A percentile compares a stretch with the other conserved stretches of the same genome.
These are phyloP conservation scores for Anomalospiza imberbis DNA, from an alignment of 2,797 vertebrate genomes.

Conservation along the genomic window DNA sequence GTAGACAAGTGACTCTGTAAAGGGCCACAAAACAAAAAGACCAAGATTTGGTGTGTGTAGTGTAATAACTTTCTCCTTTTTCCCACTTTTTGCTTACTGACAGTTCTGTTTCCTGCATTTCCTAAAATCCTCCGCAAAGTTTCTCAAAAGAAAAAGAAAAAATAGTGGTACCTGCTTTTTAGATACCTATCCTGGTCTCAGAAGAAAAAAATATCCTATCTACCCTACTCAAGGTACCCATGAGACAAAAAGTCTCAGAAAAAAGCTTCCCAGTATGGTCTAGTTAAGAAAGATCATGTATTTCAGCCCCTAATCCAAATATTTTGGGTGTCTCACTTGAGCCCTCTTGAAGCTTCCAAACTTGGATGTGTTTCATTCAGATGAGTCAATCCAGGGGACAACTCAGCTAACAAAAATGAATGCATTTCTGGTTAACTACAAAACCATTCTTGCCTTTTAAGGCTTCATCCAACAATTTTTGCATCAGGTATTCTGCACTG, in stretches of 20 bases:
- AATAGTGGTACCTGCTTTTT: neutral
- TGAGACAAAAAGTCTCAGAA: neutral
- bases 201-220: neutral
- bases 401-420: neutral
- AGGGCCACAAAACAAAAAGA: neutral
- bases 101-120: neutral
- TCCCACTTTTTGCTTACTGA: neutral
- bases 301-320: neutral
- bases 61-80: neutral
- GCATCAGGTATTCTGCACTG: neutral
- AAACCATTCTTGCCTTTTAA: neutral
- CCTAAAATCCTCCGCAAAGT: neutral
- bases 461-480: neutral
- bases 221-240: neutral
- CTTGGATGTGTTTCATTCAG: neutral
- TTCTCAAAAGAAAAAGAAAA: neutral
- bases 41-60: neutral
- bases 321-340: neutral
- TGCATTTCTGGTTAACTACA: neutral
- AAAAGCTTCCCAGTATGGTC: neutral
- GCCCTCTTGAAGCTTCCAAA: neutral
- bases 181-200: neutral
- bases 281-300: neutral
- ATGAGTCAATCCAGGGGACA: accelerated
- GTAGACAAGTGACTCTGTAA: neutral